A percentile compares a stretch with the other conserved stretches of the same genome.
phyloP scores from a whole-genome alignment of 2,797 vertebrate species.

The Lepus townsendii region DNA sequence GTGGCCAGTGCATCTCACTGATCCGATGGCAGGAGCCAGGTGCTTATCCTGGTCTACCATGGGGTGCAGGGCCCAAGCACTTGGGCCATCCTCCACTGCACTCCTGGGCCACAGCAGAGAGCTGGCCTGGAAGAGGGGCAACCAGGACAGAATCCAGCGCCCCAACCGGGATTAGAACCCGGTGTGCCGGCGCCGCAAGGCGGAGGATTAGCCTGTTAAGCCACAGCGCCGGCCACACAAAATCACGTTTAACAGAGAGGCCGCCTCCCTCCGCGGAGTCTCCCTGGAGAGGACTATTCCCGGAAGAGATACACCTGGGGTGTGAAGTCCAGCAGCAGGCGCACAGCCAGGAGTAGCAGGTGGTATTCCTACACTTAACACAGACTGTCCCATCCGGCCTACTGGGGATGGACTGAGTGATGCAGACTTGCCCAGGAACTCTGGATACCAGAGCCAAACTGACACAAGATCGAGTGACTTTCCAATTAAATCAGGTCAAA shows the following conservation, averaged over 20 bases:
- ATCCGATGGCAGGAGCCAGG: no score
- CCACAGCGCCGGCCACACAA: no score
- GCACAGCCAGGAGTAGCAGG: slow-evolving; percentile 9
- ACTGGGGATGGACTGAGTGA: slow-evolving; percentile 63
- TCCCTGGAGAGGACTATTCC: slow-evolving; percentile 72
- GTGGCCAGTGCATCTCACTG: no score
- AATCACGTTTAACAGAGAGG: slow-evolving; percentile 68
- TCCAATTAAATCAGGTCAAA: slow-evolving; percentile 63
- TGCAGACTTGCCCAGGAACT: neutral
- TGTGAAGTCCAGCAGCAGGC: slow-evolving; percentile 32
- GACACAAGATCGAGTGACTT: slow-evolving; percentile 45
- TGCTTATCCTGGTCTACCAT: no score
- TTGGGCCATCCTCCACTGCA: no score
- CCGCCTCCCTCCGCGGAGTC: slow-evolving; percentile 66
- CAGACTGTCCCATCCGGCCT: slow-evolving; percentile 32
- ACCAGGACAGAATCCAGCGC: no score
- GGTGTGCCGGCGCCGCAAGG: no score
- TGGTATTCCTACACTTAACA: slow-evolving; percentile 49
- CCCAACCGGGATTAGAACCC: no score
- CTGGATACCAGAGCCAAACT: slow-evolving; percentile 20
- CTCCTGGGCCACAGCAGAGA: no score
- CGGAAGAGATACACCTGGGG: slow-evolving; percentile 76
- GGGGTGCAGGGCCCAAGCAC: no score
- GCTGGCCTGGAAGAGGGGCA: no score
- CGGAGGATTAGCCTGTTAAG: no score